These are phyloP conservation scores for Trematomus loennbergii DNA, from an alignment of 2,113 vertebrate species.

Conservation along the genomic window DNA sequence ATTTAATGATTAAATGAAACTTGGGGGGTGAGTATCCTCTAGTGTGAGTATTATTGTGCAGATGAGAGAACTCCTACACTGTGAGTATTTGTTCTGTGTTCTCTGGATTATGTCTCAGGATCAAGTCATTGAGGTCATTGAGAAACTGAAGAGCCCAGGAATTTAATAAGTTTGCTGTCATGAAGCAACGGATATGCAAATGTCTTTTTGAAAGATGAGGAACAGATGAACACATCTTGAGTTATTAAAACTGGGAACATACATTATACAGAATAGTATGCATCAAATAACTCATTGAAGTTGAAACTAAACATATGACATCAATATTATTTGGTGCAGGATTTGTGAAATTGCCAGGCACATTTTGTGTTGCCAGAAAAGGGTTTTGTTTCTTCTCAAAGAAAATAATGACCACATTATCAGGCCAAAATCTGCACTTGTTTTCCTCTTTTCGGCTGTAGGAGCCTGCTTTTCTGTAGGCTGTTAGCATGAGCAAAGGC, in stretches of 20 bases:
- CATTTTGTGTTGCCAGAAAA: slow-evolving; percentile 46
- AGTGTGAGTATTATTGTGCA: slow-evolving; percentile 15
- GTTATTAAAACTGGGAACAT: neutral
- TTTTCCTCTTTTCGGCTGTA: slow-evolving; percentile 47
- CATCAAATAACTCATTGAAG: slow-evolving; percentile 15
- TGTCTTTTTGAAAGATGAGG: neutral
- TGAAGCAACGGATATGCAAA: slow-evolving; percentile 20
- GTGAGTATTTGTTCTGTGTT: slow-evolving; percentile 5
- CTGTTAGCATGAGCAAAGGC: slow-evolving; percentile 21
- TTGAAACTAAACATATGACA: slow-evolving; percentile 30
- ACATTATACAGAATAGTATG: slow-evolving; percentile 17
- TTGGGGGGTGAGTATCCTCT: neutral
- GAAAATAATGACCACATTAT: slow-evolving; percentile 62
- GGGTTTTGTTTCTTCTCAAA: slow-evolving; percentile 60
- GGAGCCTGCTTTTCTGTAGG: slow-evolving; percentile 30
- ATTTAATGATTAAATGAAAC: slow-evolving; percentile 37
- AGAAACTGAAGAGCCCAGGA: slow-evolving; percentile 12
- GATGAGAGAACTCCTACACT: slow-evolving; percentile 27
- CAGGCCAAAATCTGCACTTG: slow-evolving; percentile 60
- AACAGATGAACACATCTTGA: slow-evolving; percentile 8
- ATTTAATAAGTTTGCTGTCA: slow-evolving; percentile 20
- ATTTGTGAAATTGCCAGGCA: slow-evolving; percentile 42
- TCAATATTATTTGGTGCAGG: slow-evolving; percentile 51
- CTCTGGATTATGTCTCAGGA: slow-evolving; percentile 43
- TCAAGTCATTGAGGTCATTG: slow-evolving; percentile 7